A percentile compares a stretch with the other conserved stretches of the same genome.
Conservation (phyloP, 2,113 vertebrate species). For the Carassius carassius region DNA sequence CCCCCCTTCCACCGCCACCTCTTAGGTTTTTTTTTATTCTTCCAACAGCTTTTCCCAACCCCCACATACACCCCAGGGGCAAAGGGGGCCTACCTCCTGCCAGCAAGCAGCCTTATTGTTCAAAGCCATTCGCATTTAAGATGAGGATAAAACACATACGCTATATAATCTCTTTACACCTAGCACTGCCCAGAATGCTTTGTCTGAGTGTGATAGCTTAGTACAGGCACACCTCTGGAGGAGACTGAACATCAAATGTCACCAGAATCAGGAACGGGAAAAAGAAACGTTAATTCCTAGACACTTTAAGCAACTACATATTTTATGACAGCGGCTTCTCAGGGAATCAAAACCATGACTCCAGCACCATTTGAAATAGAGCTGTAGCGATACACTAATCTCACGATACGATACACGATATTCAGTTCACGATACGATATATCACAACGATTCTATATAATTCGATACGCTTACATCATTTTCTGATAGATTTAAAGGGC, state of each 20-base stretch:
- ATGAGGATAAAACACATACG: conserved; percentile 55
- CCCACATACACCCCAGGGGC: conserved; percentile 53
- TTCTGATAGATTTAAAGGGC: too few species aligned
- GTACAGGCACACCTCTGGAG: conserved; percentile 13
- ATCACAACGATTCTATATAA: too few species aligned
- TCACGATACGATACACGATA: too few species aligned
- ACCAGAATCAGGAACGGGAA: background rate
- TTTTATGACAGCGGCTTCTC: background rate
- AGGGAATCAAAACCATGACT: background rate
- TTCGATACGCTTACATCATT: too few species aligned
- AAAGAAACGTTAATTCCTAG: background rate
- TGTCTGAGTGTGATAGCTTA: conserved; percentile 23
- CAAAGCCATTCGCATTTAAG: conserved; percentile 48
- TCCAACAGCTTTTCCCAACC: conserved; percentile 47
- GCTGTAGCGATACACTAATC: too few species aligned
- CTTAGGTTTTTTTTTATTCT: conserved; percentile 38
- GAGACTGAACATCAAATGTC: background rate
- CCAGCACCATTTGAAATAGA: background rate
- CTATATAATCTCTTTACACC: conserved; percentile 57
- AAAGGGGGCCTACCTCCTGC: conserved; percentile 57
- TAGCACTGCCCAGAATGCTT: conserved; percentile 36
- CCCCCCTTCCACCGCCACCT: conserved; percentile 11
- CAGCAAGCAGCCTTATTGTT: conserved; percentile 61
- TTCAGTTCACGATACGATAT: too few species aligned
- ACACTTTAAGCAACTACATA: background rate